phyloP scores from a whole-genome alignment of 1,140 invertebrate species.

The Solenopsis invicta region DNA sequence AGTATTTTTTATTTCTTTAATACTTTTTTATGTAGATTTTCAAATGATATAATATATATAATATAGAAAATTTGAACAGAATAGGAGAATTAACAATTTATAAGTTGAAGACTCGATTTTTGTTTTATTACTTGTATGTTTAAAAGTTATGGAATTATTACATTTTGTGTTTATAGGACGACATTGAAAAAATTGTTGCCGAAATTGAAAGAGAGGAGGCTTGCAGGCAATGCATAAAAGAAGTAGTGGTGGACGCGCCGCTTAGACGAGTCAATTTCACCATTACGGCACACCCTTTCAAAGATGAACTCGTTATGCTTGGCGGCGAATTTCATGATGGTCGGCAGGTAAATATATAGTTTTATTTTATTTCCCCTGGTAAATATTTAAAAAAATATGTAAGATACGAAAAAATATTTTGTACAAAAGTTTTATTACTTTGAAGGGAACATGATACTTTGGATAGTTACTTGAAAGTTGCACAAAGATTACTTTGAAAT shows the following conservation, averaged over 20 bases:
- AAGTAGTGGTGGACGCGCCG: conserved; percentile 90
- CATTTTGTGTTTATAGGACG: conserved; percentile 89
- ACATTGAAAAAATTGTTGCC: conserved; percentile 94
- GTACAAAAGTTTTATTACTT: too few relatives aligned
- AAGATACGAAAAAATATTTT: too few relatives aligned
- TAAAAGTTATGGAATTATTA: conserved; percentile 2
- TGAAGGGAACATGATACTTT: too few relatives aligned
- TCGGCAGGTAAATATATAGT: conserved; percentile 77
- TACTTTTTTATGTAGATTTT: too few relatives aligned
- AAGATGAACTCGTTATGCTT: conserved; percentile 96
- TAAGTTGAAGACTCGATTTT: background rate
- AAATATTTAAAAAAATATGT: too few relatives aligned
- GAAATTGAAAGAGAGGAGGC: conserved; percentile 94
- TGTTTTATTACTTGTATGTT: conserved; percentile 1
- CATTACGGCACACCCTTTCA: conserved; percentile 93
- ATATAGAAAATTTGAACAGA: too few relatives aligned
- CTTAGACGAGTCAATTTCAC: conserved; percentile 93
- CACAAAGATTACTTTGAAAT: too few relatives aligned
- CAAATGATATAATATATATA: too few relatives aligned
- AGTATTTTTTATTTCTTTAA: too few relatives aligned
- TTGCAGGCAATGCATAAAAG: conserved; percentile 90
- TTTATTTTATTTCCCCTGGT: background rate
- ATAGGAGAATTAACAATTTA: too few relatives aligned
- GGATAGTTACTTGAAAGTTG: too few relatives aligned
- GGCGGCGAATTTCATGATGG: conserved; percentile 98